Evolutionary conservation across 2,113 vertebrate species (phyloP).

Genomic region (Perca fluviatilis): DNA sequence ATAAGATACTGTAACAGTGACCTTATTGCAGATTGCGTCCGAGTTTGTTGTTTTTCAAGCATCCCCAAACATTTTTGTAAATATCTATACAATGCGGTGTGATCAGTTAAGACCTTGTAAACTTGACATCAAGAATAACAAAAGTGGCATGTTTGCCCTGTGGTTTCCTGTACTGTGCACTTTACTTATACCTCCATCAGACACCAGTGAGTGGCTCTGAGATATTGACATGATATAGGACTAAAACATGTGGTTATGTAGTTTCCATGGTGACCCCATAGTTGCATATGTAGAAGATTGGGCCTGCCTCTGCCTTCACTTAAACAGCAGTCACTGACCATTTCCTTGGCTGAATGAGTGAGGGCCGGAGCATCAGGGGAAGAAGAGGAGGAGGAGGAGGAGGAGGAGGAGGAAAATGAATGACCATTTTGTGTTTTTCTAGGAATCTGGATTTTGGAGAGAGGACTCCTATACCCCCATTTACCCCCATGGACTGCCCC

Average conservation of each 20-base stretch:
- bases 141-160: not conserved
- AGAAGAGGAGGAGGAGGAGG: conserved; percentile 8
- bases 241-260: conserved; percentile 1
- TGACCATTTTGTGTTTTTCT: conserved; percentile 56
- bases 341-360: conserved; percentile 48
- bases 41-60: not conserved
- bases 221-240: conserved; percentile 1
- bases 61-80: not conserved
- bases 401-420: conserved; percentile 44
- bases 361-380: conserved; percentile 25
- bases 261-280: conserved; percentile 36
- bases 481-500: conserved; percentile 47
- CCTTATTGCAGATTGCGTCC: not conserved
- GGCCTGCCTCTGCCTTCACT: conserved; percentile 33
- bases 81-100: not conserved
- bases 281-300: conserved; percentile 7
- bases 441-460: conserved; percentile 45
- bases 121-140: conserved; percentile 5
- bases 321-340: conserved; percentile 58
- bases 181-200: not conserved
- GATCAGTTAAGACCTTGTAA: not conserved
- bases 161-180: not conserved
- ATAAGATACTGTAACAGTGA: not conserved
- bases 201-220: not conserved
- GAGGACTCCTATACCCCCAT: conserved; percentile 20